A percentile compares a stretch with the other conserved stretches of the same genome.
These are phyloP conservation scores for Drosophila triauraria DNA, from an alignment of 1,140 invertebrate genomes.

Conservation along the genomic window DNA sequence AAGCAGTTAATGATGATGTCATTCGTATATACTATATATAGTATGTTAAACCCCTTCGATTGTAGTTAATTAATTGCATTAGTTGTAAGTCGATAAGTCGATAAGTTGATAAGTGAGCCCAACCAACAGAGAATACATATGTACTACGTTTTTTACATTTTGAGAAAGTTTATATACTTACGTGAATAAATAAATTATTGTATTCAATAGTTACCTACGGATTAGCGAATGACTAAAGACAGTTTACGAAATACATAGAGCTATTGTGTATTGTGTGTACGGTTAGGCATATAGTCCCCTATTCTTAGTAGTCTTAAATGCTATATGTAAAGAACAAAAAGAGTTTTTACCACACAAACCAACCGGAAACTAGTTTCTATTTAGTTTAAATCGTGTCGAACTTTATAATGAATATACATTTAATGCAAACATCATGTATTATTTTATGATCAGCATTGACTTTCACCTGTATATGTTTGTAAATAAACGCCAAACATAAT, in stretches of 20 bases:
- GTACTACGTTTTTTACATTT: slow-evolving; percentile 79
- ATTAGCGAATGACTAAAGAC: slow-evolving; percentile 67
- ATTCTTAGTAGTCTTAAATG: slow-evolving; percentile 69
- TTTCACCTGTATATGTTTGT: slow-evolving; percentile 56
- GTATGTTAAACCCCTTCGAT: slow-evolving; percentile 60
- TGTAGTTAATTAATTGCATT: slow-evolving; percentile 73
- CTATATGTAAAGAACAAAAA: slow-evolving; percentile 53
- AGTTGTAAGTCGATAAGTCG: slow-evolving; percentile 60
- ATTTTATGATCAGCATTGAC: slow-evolving; percentile 58
- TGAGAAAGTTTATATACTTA: slow-evolving; percentile 76
- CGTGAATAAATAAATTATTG: slow-evolving; percentile 51
- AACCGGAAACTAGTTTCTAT: slow-evolving; percentile 46
- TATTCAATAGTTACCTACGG: slow-evolving; percentile 64
- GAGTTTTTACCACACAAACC: slow-evolving; percentile 58
- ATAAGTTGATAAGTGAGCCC: slow-evolving; percentile 55
- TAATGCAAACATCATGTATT: slow-evolving; percentile 52
- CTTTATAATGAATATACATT: slow-evolving; percentile 51
- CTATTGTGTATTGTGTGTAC: slow-evolving; percentile 31
- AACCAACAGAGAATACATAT: slow-evolving; percentile 59
- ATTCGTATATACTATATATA: slow-evolving; percentile 65
- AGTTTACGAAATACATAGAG: slow-evolving; percentile 46
- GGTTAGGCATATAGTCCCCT: slow-evolving; percentile 55
- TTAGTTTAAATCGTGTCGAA: slow-evolving; percentile 59
- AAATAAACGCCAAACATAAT: slow-evolving; percentile 73
- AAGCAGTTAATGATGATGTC: slow-evolving; percentile 44